These are phyloP conservation scores for Phymatocera aterrima DNA, from an alignment of 2,888 invertebrate species.

Conservation along the genomic window DNA sequence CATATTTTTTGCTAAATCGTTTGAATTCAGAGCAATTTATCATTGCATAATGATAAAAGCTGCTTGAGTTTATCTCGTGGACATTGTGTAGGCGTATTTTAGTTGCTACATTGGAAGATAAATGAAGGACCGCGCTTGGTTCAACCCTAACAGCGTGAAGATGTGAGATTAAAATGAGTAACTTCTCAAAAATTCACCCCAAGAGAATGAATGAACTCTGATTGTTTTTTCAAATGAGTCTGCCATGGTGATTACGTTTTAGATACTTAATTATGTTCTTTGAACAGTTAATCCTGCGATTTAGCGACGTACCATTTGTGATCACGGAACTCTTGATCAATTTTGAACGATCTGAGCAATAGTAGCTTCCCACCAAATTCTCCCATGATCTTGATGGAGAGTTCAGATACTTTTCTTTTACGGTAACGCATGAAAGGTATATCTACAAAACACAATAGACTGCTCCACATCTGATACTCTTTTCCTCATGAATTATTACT, in stretches of 20 bases:
- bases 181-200: too few relatives aligned
- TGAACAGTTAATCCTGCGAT: too few relatives aligned
- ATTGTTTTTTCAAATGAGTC: not conserved
- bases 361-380: not conserved
- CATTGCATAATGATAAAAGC: not conserved
- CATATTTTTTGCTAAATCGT: not conserved
- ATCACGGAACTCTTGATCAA: conserved; percentile 11
- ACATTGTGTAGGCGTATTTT: conserved; percentile 3
- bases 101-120: not conserved
- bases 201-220: too few relatives aligned
- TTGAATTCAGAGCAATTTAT: not conserved
- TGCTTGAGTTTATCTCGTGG: not conserved
- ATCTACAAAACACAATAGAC: not conserved
- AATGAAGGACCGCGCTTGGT: not conserved
- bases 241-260: not conserved
- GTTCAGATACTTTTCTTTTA: not conserved
- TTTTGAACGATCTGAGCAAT: too few relatives aligned
- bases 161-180: not conserved
- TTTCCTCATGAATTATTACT: too few relatives aligned
- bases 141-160: not conserved
- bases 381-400: not conserved
- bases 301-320: not conserved
- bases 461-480: not conserved
- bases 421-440: not conserved
- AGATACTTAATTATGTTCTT: too few relatives aligned